Conservation (phyloP, 2,888 invertebrate genomes). For the Odontothrips loti region DNA sequence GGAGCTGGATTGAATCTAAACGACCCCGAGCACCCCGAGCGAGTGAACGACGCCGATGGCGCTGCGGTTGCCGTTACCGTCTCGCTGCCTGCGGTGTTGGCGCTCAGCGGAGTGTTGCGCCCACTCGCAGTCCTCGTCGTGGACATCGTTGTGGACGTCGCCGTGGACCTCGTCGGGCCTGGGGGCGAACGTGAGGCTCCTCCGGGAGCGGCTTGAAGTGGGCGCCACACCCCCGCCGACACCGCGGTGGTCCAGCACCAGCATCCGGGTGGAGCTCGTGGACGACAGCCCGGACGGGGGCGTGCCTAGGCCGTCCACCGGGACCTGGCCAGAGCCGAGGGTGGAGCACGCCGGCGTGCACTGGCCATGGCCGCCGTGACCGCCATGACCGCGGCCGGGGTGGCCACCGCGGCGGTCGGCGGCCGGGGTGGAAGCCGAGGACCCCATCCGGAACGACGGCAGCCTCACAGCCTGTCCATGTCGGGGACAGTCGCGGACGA, state of each 20-base stretch:
- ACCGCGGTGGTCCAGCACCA: conserved; percentile 6
- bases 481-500: too few relatives aligned
- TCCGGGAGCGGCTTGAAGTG: not conserved
- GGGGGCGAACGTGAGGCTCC: conserved; percentile 7
- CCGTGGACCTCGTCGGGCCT: not conserved
- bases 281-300: not conserved
- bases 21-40: too few relatives aligned
- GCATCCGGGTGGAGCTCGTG: not conserved
- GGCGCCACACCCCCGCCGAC: not conserved
- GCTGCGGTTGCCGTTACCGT: not conserved
- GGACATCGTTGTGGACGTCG: not conserved
- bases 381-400: not conserved
- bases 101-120: not conserved
- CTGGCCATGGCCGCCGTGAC: not conserved
- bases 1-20: too few relatives aligned
- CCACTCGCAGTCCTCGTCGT: conserved; percentile 25
- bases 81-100: not conserved
- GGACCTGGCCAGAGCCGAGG: too few relatives aligned
- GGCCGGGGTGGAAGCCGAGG: not conserved
- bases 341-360: not conserved
- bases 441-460: conserved; percentile 13
- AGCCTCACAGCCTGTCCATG: too few relatives aligned
- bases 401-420: too few relatives aligned
- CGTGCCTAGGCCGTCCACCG: not conserved
- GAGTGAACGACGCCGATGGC: too few relatives aligned